Evolutionary conservation across 2,113 vertebrate species (phyloP).

Genomic region (Nibea albiflora): DNA sequence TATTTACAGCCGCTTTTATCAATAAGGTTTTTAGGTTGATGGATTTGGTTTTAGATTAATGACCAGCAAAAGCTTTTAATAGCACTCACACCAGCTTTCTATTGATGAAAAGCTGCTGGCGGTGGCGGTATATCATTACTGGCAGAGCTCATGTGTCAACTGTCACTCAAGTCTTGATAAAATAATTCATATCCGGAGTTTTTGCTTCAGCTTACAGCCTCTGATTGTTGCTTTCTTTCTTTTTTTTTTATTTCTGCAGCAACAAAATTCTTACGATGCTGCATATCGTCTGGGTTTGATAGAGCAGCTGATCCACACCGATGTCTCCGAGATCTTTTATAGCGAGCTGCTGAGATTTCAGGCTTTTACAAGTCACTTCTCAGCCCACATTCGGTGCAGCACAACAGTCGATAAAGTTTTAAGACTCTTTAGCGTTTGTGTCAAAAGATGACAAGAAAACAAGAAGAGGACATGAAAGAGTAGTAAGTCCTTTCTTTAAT

Average conservation of each 20-base stretch:
- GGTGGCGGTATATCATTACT: conserved; percentile 41
- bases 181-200: conserved; percentile 62
- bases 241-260: conserved; percentile 40
- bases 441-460: conserved; percentile 19
- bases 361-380: conserved; percentile 43
- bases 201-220: conserved; percentile 19
- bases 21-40: conserved; percentile 55
- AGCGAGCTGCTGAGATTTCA: conserved; percentile 17
- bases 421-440: conserved; percentile 6
- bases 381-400: conserved; percentile 10
- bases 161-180: conserved; percentile 64
- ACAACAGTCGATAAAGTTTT: conserved; percentile 33
- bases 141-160: conserved; percentile 58
- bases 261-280: conserved; percentile 28
- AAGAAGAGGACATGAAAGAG: conserved; percentile 23
- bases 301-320: conserved; percentile 33
- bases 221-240: conserved; percentile 16
- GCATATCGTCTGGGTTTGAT: conserved; percentile 38
- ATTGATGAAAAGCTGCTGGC: conserved; percentile 49
- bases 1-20: conserved; percentile 72
- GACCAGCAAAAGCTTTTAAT: conserved; percentile 71
- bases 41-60: conserved; percentile 70
- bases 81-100: conserved; percentile 54
- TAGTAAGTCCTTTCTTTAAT: conserved; percentile 16
- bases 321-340: conserved; percentile 43